phyloP scores from a whole-genome alignment of 2,797 vertebrate genomes.

The Centroberyx gerrardi region DNA sequence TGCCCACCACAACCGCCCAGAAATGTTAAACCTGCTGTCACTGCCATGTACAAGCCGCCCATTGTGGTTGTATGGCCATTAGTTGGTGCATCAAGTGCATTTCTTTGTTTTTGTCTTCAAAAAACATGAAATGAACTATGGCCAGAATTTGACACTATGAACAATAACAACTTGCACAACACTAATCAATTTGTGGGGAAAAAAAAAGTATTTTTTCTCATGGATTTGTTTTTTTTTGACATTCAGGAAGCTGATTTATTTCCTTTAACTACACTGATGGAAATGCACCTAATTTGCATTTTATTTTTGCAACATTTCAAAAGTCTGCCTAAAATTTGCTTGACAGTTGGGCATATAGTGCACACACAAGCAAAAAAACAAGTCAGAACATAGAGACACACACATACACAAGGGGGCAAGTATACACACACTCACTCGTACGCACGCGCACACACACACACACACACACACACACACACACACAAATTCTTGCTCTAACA shows the following conservation, averaged over 20 bases:
- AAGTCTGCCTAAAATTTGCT: not conserved
- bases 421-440: not conserved
- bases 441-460: not conserved
- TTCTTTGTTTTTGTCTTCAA: not conserved
- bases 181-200: not conserved
- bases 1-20: not conserved
- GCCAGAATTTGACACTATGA: not conserved
- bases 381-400: too few relatives aligned
- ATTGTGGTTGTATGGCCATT: not conserved
- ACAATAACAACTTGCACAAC: slow-evolving; percentile 1
- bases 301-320: not conserved
- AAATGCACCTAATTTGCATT: too few relatives aligned
- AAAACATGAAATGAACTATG: not conserved
- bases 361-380: too few relatives aligned
- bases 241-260: too few relatives aligned
- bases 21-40: not conserved
- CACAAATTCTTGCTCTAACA: not conserved
- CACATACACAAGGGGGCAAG: not conserved
- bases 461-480: not conserved
- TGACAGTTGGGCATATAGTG: too few relatives aligned
- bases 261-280: too few relatives aligned
- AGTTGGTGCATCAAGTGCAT: not conserved
- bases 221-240: too few relatives aligned
- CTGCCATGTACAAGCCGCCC: not conserved
- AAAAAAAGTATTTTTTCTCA: too few relatives aligned